phyloP scores from a whole-genome alignment of 1,140 invertebrate species.

The Bombus soroeensis region DNA sequence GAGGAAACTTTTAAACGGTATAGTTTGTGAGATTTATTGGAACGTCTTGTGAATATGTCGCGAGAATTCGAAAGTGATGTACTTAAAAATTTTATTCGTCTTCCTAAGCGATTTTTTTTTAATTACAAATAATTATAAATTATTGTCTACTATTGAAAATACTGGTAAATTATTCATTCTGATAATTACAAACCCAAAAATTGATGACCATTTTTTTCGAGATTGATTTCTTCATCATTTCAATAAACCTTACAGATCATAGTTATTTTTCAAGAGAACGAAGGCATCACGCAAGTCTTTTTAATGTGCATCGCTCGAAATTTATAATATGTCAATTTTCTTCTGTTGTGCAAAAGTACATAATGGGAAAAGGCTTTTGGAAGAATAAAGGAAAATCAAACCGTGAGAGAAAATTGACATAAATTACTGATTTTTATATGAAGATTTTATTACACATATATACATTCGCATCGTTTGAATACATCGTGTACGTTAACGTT shows the following conservation, averaged over 20 bases:
- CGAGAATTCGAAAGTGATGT: neutral
- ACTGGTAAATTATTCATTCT: neutral
- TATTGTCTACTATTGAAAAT: neutral
- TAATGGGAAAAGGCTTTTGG: neutral
- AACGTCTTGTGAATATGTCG: neutral
- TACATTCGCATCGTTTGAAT: neutral
- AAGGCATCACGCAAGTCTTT: neutral
- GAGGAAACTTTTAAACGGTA: neutral
- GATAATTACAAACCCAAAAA: neutral
- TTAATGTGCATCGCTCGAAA: constrained; percentile 14
- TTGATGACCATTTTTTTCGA: neutral
- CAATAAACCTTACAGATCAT: constrained; percentile 31
- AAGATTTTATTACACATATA: constrained; percentile 21
- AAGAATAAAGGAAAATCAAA: constrained; percentile 10
- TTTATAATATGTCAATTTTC: neutral
- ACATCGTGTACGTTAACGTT: constrained; percentile 2
- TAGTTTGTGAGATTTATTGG: constrained; percentile 28
- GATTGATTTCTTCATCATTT: neutral
- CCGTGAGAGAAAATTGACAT: neutral
- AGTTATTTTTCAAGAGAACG: neutral
- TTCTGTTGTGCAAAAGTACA: neutral
- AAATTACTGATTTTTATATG: constrained; percentile 34
- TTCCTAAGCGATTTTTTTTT: neutral
- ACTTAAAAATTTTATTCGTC: constrained; percentile 27
- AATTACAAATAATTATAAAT: neutral